These are phyloP conservation scores for Sitta europaea DNA, from an alignment of 2,113 vertebrate genomes.

Conservation along the genomic window DNA sequence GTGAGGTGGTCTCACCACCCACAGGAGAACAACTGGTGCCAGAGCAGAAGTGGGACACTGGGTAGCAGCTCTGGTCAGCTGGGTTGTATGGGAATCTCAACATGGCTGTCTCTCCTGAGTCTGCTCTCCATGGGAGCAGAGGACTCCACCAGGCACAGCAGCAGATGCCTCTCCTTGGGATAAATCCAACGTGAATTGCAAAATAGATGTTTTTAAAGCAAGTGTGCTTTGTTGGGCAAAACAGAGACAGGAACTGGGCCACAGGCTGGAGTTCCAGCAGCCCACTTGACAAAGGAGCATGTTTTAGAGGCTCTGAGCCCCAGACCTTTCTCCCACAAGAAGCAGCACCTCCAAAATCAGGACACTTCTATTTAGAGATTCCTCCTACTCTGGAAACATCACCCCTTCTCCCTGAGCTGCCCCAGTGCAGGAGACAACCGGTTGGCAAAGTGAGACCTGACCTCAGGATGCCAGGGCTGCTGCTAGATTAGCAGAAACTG, in stretches of 20 bases:
- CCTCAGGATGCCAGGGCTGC: not conserved
- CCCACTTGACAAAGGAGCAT: not conserved
- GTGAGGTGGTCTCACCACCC: not conserved
- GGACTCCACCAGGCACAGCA: not conserved
- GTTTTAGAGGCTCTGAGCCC: not conserved
- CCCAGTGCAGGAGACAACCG: not conserved
- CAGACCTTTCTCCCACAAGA: fast-evolving
- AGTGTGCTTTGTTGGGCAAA: fast-evolving
- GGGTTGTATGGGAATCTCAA: not conserved
- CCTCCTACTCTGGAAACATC: not conserved
- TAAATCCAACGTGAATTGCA: not conserved
- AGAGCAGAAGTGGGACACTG: not conserved
- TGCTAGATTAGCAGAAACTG: not conserved
- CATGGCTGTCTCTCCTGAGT: not conserved
- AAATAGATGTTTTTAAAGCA: not conserved
- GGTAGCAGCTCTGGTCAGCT: not conserved
- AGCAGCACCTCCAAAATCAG: not conserved
- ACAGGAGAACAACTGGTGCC: fast-evolving
- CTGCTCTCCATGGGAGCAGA: not conserved
- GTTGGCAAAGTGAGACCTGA: not conserved
- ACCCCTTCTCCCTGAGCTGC: not conserved
- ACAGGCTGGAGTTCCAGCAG: not conserved
- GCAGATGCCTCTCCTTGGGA: not conserved
- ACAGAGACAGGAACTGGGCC: not conserved
- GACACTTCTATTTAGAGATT: not conserved